A percentile compares a stretch with the other conserved stretches of the same genome.
These are phyloP conservation scores for Pseudomyrmex pallidus DNA, from an alignment of 1,140 invertebrate genomes.

Conservation along the genomic window DNA sequence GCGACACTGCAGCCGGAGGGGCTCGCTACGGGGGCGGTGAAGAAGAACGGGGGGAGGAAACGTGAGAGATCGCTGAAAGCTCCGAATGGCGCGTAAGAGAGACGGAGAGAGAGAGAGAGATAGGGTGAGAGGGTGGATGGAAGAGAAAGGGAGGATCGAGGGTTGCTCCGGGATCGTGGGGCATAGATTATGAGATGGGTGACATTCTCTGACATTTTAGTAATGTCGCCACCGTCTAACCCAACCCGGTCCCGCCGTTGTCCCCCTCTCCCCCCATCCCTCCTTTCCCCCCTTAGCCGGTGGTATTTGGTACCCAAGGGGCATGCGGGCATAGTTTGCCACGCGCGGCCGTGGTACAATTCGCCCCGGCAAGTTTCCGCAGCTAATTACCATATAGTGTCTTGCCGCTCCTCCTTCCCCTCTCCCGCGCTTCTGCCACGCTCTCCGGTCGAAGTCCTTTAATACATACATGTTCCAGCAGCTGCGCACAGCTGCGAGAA, in stretches of 20 bases:
- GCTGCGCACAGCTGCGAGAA: constrained; percentile 27
- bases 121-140: constrained; percentile 43
- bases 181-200: constrained; percentile 80
- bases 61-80: constrained; percentile 24
- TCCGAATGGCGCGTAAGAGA: constrained; percentile 30
- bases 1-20: constrained; percentile 60
- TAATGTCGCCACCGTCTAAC: constrained; percentile 79
- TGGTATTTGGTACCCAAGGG: constrained; percentile 78
- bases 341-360: constrained; percentile 67
- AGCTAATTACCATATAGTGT: constrained; percentile 73
- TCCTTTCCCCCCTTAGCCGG: constrained; percentile 40
- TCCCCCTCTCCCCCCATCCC: background rate
- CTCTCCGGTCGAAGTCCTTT: constrained; percentile 53
- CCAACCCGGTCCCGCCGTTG: constrained; percentile 42
- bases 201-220: constrained; percentile 84
- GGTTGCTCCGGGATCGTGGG: constrained; percentile 58
- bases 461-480: constrained; percentile 67
- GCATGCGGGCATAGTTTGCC: constrained; percentile 75
- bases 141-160: constrained; percentile 58
- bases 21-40: background rate
- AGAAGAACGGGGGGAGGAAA: constrained; percentile 7
- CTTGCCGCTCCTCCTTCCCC: constrained; percentile 56
- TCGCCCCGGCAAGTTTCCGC: constrained; percentile 72
- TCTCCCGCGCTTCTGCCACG: background rate
- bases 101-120: background rate